Evolutionary conservation across 2,888 invertebrate species (phyloP), one percentile per base, ranked within the genome.

Genomic region (Cosmia trapezina): DNA sequence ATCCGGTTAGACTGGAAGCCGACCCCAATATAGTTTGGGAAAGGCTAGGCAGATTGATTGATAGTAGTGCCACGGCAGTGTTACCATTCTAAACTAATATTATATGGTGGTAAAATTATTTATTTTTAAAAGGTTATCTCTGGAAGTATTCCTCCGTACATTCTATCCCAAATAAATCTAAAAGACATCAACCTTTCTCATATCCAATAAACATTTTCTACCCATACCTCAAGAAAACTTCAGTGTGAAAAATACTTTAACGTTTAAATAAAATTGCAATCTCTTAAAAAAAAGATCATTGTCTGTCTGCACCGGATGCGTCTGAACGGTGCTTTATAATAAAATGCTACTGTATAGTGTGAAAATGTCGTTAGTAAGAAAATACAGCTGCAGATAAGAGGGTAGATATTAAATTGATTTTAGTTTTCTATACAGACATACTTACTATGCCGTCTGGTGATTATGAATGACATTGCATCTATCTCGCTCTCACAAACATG

Each of bases 271-370:
- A 51, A 79, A 79, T 45, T 43, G 33, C 41, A 43, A 72, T 43
- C 63, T 79, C 3, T 63, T 17, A 43, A 61, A 62, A 68, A 68
- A 49, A 69, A 62, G 71, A 59, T 59, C 76, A 71, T 71, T 63
- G 80, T 66, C 80, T 67, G 80, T 80, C 80, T 80, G 76, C 80
- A n/a, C 69, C 71, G 80, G 80, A 80, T 63, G 66, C 47, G 41
- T 60, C 47, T 71, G 53, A 69, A 53, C n/a, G 64, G 33, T 54
- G 8, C 22, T 66, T 71, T 57, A 49, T 57, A 49, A 51, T 60
- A 60, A 53, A 67, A 43, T 19, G 45, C 51, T 64, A 9, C 37
- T 12, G n/a, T 67, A 4, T 8, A 45, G 43, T 61, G 56, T 45
- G 22, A 54, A n/a, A 65, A 60, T 33, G 53, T 49, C 59, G 28